Evolutionary conservation across 2,113 vertebrate genomes (phyloP), one percentile per base, ranked within the genome.

Genomic region (Hyla sarda): DNA sequence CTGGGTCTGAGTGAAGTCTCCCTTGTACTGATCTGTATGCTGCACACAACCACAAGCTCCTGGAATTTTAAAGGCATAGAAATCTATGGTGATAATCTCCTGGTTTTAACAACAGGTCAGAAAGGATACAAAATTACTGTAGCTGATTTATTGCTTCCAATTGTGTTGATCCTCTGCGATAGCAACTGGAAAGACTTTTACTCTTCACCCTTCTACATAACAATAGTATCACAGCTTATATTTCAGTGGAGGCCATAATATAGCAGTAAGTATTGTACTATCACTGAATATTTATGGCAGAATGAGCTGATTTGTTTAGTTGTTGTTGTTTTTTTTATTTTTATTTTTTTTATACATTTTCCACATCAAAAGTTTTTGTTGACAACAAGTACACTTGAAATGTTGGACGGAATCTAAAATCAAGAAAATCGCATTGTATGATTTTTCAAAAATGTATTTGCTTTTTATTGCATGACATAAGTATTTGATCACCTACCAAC

Each of bases 71-170:
- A 69, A 82, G 60, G 37, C 58, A 48, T 69, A 19, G 25, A 65
- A 28, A 69, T 67, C 77, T 80, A 80, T 80, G 77, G 77, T 41
- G 77, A 80, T 79, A 79, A 79, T 80, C 77, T 80, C 56, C 21
- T 23, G 37, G 77, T 30, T 80, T 62, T 60, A 80, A 37, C 77
- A 37, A 60, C 54, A 45, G 77, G 54, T 41, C 77, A 80, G 37
- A 60, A 58, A 41, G 54, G 50, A 80, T 60, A 30, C 34, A 80
- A 80, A 80, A 80, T 80, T 30, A 80, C 77, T 37, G 54, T 52
- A 41, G n/a, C 34, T 80, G 77, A 80, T 62, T 62, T 60, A 80
- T 80, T 54, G 74, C 74, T 77, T 77, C 74, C 50, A 71, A 41
- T 52, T 54, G 48, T 54, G 50, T 21, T 54, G 25, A 30, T 30